Evolutionary conservation across 2,888 invertebrate genomes (phyloP), one percentile per base, ranked within the genome.

Genomic region (Drosophila borborema): DNA sequence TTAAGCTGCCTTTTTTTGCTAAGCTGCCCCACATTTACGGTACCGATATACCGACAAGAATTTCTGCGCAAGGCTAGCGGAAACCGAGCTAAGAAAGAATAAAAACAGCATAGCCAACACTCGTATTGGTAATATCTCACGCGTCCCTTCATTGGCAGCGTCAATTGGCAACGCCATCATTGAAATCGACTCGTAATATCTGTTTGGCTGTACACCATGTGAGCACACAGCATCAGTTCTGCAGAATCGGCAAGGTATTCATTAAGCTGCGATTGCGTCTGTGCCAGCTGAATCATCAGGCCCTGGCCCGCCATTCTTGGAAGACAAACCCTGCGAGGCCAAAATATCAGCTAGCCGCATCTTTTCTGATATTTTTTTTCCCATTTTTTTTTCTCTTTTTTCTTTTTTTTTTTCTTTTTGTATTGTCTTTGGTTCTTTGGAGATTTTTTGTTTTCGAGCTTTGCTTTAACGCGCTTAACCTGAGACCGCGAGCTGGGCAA

Each of bases 111-210:
- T 49, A 81, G 61, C 61, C 72, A 72, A 76, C 64, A 76, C 64
- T 74, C 71, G 80, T 72, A 89, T 87, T 85, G 85, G 70, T 87
- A 89, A 87, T 88, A 90, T 90, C 90, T 89, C 84, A 86, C 89
- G 87, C 82, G 84, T 77, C 74, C 68, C 77, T 86, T 79, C 82
- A 75, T 68, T 74, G 73, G 74, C 67, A 74, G 64, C 86, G 71
- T 75, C 73, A 51, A 79, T 71, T 76, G 58, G 80, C 83, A 80
- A 74, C 70, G 81, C 85, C 84, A 81, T 84, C 78, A 73, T 75
- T 78, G 87, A 71, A 87, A 77, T 64, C 70, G 64, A 84, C 89
- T 72, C 77, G 85, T 72, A 89, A 85, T 89, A 81, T 89, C 71
- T 66, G 74, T 60, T 65, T 60, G 55, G 66, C 74, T 69, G 69